Percentiles rank a stretch among this genome's conserved stretches.
Evolutionary conservation across 2,797 vertebrate species (phyloP).

Genomic region (Hybognathus amarus): DNA sequence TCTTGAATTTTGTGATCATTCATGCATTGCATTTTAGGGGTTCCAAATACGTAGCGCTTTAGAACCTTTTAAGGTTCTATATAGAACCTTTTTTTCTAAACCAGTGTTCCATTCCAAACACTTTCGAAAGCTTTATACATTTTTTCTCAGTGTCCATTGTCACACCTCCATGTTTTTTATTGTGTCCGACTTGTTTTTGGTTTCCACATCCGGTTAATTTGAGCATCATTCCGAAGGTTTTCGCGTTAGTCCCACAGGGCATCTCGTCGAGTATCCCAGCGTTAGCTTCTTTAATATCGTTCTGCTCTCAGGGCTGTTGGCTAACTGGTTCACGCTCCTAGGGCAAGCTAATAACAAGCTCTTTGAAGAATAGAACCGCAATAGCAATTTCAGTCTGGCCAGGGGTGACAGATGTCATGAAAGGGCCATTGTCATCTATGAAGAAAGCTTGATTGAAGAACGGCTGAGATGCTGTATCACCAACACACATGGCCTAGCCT

Average conservation of each 20-base stretch:
- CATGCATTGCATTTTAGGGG: too few species aligned
- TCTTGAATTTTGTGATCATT: too few species aligned
- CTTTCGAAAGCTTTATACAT: background rate
- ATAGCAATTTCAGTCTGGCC: slow-evolving; percentile 64
- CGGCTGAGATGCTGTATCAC: slow-evolving; percentile 11
- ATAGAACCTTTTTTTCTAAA: too few species aligned
- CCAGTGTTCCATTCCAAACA: background rate
- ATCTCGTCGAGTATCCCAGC: slow-evolving; percentile 35
- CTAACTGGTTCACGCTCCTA: slow-evolving; percentile 33
- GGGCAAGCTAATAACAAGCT: slow-evolving; percentile 66
- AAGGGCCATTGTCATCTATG: slow-evolving; percentile 53
- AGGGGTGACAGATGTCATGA: slow-evolving; percentile 62
- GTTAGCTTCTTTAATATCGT: slow-evolving; percentile 67
- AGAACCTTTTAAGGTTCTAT: too few species aligned
- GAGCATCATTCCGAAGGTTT: slow-evolving; percentile 39
- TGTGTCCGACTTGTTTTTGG: slow-evolving; percentile 12
- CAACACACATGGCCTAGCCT: slow-evolving; percentile 35
- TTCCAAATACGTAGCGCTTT: too few species aligned
- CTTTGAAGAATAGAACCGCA: slow-evolving; percentile 71
- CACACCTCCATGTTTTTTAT: background rate
- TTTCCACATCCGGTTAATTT: slow-evolving; percentile 30
- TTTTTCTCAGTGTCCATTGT: background rate
- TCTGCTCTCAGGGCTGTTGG: slow-evolving; percentile 44
- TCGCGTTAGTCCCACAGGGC: slow-evolving; percentile 14
- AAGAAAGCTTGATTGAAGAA: slow-evolving; percentile 33